Percentiles rank a stretch among this genome's conserved stretches.
Evolutionary conservation across 2,888 invertebrate species (phyloP).

Genomic region (Plebejus anna): DNA sequence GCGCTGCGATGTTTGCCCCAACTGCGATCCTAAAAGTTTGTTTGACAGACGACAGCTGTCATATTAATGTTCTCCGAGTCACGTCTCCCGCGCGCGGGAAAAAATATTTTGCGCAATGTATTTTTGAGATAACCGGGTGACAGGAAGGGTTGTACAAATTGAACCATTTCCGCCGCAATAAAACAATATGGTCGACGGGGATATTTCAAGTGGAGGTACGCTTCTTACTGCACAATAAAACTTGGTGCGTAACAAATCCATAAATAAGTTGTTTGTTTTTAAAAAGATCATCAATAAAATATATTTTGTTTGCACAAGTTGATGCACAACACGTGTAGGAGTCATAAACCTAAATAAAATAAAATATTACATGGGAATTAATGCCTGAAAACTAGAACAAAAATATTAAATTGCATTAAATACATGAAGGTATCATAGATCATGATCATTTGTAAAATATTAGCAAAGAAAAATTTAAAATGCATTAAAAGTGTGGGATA

Average conservation of each 20-base stretch:
- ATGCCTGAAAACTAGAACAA: no score
- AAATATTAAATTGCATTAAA: no score
- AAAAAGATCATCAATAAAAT: not conserved
- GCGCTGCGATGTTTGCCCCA: not conserved
- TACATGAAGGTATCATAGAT: no score
- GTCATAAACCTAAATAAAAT: no score
- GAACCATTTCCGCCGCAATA: conserved; percentile 52
- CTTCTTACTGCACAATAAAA: not conserved
- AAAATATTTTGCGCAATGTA: conserved; percentile 45
- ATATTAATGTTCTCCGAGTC: conserved; percentile 24
- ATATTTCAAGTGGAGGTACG: not conserved
- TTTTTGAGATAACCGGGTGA: conserved; percentile 56
- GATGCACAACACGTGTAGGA: not conserved
- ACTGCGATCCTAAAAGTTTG: conserved; percentile 22
- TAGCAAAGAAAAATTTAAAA: not conserved
- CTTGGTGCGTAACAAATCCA: not conserved
- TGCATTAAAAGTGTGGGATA: not conserved
- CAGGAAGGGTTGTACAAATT: conserved; percentile 58
- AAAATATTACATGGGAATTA: no score
- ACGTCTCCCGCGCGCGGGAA: conserved; percentile 24
- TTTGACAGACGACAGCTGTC: conserved; percentile 29
- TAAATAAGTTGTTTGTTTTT: not conserved
- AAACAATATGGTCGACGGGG: conserved; percentile 53
- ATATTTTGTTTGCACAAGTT: no score
- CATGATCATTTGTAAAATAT: not conserved